phyloP scores from a whole-genome alignment of 2,888 invertebrate genomes.

The Julus scandinavius region DNA sequence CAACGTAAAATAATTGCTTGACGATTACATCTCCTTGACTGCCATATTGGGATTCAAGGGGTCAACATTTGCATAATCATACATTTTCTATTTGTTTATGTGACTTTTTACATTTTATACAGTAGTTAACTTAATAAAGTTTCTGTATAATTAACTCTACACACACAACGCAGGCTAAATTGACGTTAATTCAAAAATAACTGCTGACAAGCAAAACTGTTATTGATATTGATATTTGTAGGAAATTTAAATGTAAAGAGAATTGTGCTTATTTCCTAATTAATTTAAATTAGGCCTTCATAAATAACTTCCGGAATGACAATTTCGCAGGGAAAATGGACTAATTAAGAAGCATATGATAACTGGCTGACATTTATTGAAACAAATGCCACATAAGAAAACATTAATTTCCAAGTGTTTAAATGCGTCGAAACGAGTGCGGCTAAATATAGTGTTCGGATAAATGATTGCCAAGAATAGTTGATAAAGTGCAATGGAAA shows the following conservation, averaged over 20 bases:
- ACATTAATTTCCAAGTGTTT: background rate
- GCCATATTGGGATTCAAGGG: no score
- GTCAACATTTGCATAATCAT: no score
- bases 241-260: background rate
- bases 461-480: background rate
- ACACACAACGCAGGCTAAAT: no score
- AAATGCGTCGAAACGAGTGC: background rate
- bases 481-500: background rate
- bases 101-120: no score
- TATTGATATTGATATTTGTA: no score
- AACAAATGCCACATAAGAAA: background rate
- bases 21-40: no score
- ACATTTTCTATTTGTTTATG: no score
- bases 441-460: background rate
- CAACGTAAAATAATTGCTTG: no score
- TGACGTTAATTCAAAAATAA: no score
- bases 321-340: background rate
- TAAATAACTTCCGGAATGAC: background rate
- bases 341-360: background rate
- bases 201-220: no score
- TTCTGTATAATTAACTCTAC: no score
- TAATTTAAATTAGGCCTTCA: conserved; percentile 6
- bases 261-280: background rate
- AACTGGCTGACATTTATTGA: background rate
- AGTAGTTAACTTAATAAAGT: no score